Percentiles rank a stretch among this genome's conserved stretches.
Evolutionary conservation across 1,140 invertebrate species (phyloP).

Genomic region (Goniozus legneri): DNA sequence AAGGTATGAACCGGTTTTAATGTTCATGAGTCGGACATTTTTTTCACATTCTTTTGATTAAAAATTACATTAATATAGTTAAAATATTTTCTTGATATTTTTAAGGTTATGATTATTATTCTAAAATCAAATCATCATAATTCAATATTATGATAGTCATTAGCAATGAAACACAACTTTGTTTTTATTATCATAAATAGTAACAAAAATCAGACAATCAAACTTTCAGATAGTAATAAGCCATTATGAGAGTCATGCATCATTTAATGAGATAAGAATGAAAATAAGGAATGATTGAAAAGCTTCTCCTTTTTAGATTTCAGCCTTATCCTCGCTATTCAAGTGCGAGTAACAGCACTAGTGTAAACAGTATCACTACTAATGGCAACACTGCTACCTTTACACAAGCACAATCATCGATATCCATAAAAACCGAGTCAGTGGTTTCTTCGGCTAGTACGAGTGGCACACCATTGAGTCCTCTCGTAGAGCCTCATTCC

Average conservation of each 20-base stretch:
- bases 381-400: slow-evolving; percentile 32
- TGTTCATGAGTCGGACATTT: neutral
- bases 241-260: too few relatives aligned
- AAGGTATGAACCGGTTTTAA: slow-evolving; percentile 25
- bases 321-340: slow-evolving; percentile 45
- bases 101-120: too few relatives aligned
- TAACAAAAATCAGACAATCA: too few relatives aligned
- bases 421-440: slow-evolving; percentile 42
- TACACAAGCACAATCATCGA: slow-evolving; percentile 32
- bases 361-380: slow-evolving; percentile 25
- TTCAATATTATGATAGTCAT: too few relatives aligned
- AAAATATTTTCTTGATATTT: too few relatives aligned
- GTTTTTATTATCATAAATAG: too few relatives aligned
- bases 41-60: neutral
- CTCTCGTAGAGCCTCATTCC: slow-evolving; percentile 58
- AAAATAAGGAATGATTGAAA: too few relatives aligned
- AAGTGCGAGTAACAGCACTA: slow-evolving; percentile 32
- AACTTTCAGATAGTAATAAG: too few relatives aligned
- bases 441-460: slow-evolving; percentile 48
- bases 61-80: neutral
- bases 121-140: too few relatives aligned
- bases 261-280: too few relatives aligned
- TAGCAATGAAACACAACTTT: too few relatives aligned
- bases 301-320: too few relatives aligned
- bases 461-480: slow-evolving; percentile 50